Evolutionary conservation across 2,888 invertebrate species (phyloP), one percentile per base, ranked within the genome.

Genomic region (Elaeidobius kamerunicus): DNA sequence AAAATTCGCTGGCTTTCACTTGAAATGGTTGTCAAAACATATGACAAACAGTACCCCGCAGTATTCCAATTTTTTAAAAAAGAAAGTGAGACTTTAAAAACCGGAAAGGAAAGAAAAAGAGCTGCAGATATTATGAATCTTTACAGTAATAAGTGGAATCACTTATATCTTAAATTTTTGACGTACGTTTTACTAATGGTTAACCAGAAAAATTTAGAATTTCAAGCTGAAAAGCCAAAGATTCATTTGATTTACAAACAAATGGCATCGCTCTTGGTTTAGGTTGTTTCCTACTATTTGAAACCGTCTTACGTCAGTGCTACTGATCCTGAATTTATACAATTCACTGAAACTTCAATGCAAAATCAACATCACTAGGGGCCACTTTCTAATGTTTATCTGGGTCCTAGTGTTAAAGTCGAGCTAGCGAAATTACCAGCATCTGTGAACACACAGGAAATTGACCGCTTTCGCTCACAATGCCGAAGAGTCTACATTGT

Each of bases 401-500:
- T 28, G 7, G 28, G 27, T n/a, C 17, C 28, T 23, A 28, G 1
- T 14, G 16, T 42, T n/a, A 12, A 9, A 7, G 11, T 11, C 4
- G 30, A 23, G 23, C 4, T 23, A 23, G 23, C 3, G 15, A 1
- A 15, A 14, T 17, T 16, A 38, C 12, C 34, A n/a, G 9, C 7
- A 12, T 16, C 7, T 17, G 7, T 27, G 17, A 38, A 12, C 9
- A 38, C 14, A 6, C 6, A 18, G 16, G 39, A 34, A 12, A n/a
- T 34, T n/a, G n/a, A 38, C n/a, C 7, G 16, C 28, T 19, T 52
- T 2, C 36, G 38, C 30, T 12, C 18, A 14, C 23, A 30, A 23
- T 54, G 54, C 27, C 12, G 43, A 20, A 2, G 17, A 2, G 50
- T 54, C 50, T 54, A 34, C 30, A 43, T 54, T 38, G 54, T 51